These are phyloP conservation scores for Micronisus gabar DNA, from an alignment of 2,113 vertebrate genomes.

Conservation along the genomic window DNA sequence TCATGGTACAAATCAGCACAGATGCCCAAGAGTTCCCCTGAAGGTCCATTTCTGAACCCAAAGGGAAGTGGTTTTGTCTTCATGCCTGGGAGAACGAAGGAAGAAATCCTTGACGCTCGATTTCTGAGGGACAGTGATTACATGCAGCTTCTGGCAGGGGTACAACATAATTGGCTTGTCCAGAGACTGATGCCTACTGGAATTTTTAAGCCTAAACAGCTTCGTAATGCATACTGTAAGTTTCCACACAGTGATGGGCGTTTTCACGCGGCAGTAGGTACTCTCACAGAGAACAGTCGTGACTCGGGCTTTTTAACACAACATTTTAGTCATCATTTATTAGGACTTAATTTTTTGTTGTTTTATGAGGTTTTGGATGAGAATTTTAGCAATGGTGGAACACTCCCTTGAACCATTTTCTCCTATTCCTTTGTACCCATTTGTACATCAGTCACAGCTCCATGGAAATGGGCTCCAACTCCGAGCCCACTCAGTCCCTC, in stretches of 20 bases:
- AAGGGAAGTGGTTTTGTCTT: conserved; percentile 32
- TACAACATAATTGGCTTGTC: conserved; percentile 82
- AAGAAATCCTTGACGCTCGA: conserved; percentile 53
- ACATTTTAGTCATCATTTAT: not conserved
- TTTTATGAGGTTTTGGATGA: not conserved
- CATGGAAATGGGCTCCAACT: not conserved
- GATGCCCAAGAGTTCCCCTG: conserved; percentile 22
- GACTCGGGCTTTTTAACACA: not conserved
- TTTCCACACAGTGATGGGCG: not conserved
- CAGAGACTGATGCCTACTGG: conserved; percentile 74
- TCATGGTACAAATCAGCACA: not conserved
- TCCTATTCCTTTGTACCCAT: not conserved
- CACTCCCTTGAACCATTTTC: not conserved
- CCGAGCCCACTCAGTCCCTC: not conserved
- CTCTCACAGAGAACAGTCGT: not conserved
- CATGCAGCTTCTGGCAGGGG: conserved; percentile 81
- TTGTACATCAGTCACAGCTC: not conserved
- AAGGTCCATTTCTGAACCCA: not conserved
- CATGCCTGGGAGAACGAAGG: not conserved
- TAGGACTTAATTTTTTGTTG: not conserved
- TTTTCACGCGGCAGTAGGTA: not conserved
- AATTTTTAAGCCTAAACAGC: conserved; percentile 71
- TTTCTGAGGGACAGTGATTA: conserved; percentile 79
- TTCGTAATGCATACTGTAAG: conserved; percentile 79
- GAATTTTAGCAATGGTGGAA: not conserved